These are phyloP conservation scores for Epizoanthus fatuus DNA, from an alignment of 92 coral and sea anemone species.

Conservation along the genomic window DNA sequence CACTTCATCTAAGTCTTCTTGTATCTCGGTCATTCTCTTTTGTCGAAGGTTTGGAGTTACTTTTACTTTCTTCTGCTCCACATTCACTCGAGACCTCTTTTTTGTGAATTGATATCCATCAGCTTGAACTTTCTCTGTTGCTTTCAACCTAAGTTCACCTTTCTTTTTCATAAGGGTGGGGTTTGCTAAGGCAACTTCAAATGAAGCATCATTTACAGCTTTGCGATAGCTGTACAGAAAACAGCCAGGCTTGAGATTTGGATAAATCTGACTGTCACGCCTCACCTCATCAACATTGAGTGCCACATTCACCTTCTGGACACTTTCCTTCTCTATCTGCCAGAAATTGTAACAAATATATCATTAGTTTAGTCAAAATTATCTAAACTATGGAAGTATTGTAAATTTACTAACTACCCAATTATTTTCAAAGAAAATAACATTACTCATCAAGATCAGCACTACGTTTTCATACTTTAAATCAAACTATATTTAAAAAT, in stretches of 20 bases:
- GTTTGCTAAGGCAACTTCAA: slow-evolving; percentile 25
- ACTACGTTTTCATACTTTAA: no score
- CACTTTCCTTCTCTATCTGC: no score
- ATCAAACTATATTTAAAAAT: no score
- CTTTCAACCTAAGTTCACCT: slow-evolving; percentile 15
- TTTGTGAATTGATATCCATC: slow-evolving; percentile 29
- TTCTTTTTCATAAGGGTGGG: slow-evolving; percentile 18
- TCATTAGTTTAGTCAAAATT: no score
- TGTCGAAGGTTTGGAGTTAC: slow-evolving; percentile 18
- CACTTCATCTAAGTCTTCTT: slow-evolving; percentile 39
- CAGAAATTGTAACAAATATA: no score
- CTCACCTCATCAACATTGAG: slow-evolving; percentile 17
- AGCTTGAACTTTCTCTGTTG: slow-evolving; percentile 31
- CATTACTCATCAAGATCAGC: no score
- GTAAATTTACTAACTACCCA: no score
- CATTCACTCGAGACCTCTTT: slow-evolving; percentile 31
- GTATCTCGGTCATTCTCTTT: slow-evolving; percentile 17
- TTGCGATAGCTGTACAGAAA: slow-evolving; percentile 33
- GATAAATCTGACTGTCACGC: slow-evolving; percentile 23
- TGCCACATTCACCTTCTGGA: slow-evolving; percentile 10
- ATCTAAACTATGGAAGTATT: slow-evolving; percentile 3
- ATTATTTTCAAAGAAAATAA: no score
- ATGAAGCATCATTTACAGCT: slow-evolving; percentile 24
- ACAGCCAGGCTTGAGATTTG: slow-evolving; percentile 21
- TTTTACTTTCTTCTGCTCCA: slow-evolving; percentile 9